A percentile compares a stretch with the other conserved stretches of the same genome.
Evolutionary conservation across 2,797 vertebrate genomes (phyloP).

Genomic region (Pogoniulus pusillus): DNA sequence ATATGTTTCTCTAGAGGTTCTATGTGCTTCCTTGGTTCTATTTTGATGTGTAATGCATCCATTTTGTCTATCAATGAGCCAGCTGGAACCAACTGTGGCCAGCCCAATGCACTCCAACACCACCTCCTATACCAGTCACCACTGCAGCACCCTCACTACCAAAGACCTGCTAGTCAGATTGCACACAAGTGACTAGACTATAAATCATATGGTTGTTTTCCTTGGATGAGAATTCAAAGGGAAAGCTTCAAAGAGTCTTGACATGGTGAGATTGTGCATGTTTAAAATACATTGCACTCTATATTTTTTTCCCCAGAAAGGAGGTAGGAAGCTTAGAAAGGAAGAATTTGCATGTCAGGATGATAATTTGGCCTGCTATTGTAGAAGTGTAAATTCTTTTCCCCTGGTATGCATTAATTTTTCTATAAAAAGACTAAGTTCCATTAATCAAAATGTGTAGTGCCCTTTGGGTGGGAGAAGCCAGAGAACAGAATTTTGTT

Average conservation of each 20-base stretch:
- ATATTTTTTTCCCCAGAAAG: neutral
- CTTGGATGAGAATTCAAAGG: neutral
- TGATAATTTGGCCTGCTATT: neutral
- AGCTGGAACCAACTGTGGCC: neutral
- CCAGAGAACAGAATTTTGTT: neutral
- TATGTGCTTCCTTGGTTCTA: neutral
- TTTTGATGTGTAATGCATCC: neutral
- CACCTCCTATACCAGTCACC: neutral
- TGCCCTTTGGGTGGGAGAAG: slow-evolving; percentile 10
- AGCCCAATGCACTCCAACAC: neutral
- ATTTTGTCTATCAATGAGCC: neutral
- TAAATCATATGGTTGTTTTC: neutral
- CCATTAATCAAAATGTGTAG: neutral
- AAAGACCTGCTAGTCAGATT: neutral
- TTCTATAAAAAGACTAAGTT: neutral
- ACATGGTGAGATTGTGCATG: neutral
- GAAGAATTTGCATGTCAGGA: neutral
- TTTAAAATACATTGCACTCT: neutral
- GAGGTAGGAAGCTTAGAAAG: neutral
- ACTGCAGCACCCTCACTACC: neutral
- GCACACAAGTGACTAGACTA: neutral
- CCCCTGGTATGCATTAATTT: neutral
- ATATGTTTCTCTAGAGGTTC: neutral
- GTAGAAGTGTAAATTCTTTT: neutral
- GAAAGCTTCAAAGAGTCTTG: neutral